These are phyloP conservation scores for Parnassius apollo DNA, from an alignment of 2,888 invertebrate genomes.

Conservation along the genomic window DNA sequence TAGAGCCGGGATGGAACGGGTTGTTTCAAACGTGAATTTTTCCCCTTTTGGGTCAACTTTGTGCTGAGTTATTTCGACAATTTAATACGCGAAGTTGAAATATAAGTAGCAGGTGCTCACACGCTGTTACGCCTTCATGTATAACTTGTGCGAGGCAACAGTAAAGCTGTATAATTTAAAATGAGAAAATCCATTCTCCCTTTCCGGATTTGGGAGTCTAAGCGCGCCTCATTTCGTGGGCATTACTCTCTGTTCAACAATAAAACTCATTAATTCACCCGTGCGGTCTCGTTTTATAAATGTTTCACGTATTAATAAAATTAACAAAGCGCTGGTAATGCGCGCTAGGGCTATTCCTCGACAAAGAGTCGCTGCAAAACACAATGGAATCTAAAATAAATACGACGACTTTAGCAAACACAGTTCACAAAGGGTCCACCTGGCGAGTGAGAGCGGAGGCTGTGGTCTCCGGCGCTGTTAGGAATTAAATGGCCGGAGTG, in stretches of 20 bases:
- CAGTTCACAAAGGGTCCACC: slow-evolving; percentile 73
- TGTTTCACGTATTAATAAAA: slow-evolving; percentile 81
- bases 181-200: slow-evolving; percentile 55
- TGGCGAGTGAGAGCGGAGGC: slow-evolving; percentile 45
- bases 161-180: slow-evolving; percentile 64
- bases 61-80: slow-evolving; percentile 44
- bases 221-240: slow-evolving; percentile 63
- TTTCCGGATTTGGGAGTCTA: slow-evolving; percentile 58
- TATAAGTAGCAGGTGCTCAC: slow-evolving; percentile 57
- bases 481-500: slow-evolving; percentile 66
- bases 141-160: slow-evolving; percentile 44
- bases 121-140: slow-evolving; percentile 43
- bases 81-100: slow-evolving; percentile 49
- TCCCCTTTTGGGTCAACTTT: slow-evolving; percentile 27
- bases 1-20: slow-evolving; percentile 53
- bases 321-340: slow-evolving; percentile 71
- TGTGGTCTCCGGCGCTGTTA: slow-evolving; percentile 48
- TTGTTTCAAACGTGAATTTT: slow-evolving; percentile 48
- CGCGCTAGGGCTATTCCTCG: slow-evolving; percentile 72
- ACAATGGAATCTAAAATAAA: slow-evolving; percentile 80
- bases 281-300: slow-evolving; percentile 77
- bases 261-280: slow-evolving; percentile 77
- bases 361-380: slow-evolving; percentile 70
- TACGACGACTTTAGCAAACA: slow-evolving; percentile 78
- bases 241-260: slow-evolving; percentile 75